These are phyloP conservation scores for Synanceia verrucosa DNA, from an alignment of 2,797 vertebrate species.

Conservation along the genomic window DNA sequence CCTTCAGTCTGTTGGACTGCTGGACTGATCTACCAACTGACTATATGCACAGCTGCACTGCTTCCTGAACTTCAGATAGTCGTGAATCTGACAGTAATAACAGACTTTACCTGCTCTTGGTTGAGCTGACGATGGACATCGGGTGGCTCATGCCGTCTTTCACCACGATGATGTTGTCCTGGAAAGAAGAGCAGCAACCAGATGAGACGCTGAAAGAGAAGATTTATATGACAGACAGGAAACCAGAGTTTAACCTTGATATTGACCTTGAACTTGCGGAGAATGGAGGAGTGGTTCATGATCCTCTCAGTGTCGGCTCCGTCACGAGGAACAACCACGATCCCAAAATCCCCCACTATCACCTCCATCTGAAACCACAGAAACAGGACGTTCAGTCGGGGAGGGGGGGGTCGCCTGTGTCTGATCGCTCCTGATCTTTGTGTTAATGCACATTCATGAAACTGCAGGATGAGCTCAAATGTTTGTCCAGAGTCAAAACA, in stretches of 20 bases:
- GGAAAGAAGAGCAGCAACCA: slow-evolving; percentile 37
- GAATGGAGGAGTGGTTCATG: slow-evolving; percentile 96
- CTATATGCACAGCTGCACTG: too few relatives aligned
- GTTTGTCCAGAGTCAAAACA: too few relatives aligned
- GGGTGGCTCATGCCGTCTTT: slow-evolving; percentile 92
- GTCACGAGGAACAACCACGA: slow-evolving; percentile 96
- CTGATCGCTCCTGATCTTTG: too few relatives aligned
- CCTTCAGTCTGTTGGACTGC: too few relatives aligned
- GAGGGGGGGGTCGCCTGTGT: too few relatives aligned
- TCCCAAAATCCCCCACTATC: slow-evolving; percentile 97
- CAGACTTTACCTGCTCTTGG: slow-evolving; percentile 95
- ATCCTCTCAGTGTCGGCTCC: slow-evolving; percentile 92
- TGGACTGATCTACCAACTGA: too few relatives aligned
- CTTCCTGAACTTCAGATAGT: too few relatives aligned
- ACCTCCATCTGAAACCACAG: slow-evolving; percentile 92
- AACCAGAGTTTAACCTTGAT: background rate
- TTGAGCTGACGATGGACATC: slow-evolving; percentile 96
- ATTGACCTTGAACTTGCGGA: slow-evolving; percentile 93
- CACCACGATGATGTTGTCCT: slow-evolving; percentile 95
- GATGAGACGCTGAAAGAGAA: background rate
- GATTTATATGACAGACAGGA: rapidly evolving
- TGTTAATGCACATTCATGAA: too few relatives aligned
- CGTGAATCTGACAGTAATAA: too few relatives aligned
- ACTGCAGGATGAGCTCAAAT: too few relatives aligned
- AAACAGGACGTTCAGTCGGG: background rate